These are phyloP conservation scores for Accipiter cooperii DNA, from an alignment of 2,113 vertebrate species.

Conservation along the genomic window DNA sequence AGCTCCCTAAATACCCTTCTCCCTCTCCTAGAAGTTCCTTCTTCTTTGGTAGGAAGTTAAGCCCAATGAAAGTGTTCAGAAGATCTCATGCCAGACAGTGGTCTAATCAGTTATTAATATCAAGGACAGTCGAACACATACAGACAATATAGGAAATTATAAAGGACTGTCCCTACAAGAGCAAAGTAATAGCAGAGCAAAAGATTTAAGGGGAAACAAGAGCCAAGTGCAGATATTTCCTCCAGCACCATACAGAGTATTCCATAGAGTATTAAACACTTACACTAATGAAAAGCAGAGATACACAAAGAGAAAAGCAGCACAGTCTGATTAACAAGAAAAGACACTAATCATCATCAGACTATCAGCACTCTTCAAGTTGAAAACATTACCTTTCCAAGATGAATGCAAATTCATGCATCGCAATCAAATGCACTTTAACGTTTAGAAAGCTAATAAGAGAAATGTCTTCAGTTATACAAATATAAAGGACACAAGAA, in stretches of 20 bases:
- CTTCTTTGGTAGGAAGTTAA: not conserved
- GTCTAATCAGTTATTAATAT: not conserved
- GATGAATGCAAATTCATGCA: not conserved
- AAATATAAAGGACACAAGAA: not conserved
- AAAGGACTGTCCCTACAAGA: not conserved
- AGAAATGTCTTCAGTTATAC: not conserved
- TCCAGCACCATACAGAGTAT: not conserved
- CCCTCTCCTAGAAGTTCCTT: not conserved
- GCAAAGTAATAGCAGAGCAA: not conserved
- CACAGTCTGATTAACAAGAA: not conserved
- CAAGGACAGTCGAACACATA: not conserved
- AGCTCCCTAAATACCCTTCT: not conserved
- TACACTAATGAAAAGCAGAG: constrained; percentile 17
- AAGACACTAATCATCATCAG: constrained; percentile 12
- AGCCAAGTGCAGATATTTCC: not conserved
- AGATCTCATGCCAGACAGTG: not conserved
- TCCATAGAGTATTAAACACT: not conserved
- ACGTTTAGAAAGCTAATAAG: not conserved
- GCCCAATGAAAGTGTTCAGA: not conserved
- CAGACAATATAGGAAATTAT: not conserved
- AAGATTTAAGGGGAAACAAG: not conserved
- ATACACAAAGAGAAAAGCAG: not conserved
- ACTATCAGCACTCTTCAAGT: not conserved
- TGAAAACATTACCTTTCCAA: not conserved
- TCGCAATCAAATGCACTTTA: not conserved